Evolutionary conservation across 2,113 vertebrate genomes (phyloP).

Genomic region (Scolopax mira): DNA sequence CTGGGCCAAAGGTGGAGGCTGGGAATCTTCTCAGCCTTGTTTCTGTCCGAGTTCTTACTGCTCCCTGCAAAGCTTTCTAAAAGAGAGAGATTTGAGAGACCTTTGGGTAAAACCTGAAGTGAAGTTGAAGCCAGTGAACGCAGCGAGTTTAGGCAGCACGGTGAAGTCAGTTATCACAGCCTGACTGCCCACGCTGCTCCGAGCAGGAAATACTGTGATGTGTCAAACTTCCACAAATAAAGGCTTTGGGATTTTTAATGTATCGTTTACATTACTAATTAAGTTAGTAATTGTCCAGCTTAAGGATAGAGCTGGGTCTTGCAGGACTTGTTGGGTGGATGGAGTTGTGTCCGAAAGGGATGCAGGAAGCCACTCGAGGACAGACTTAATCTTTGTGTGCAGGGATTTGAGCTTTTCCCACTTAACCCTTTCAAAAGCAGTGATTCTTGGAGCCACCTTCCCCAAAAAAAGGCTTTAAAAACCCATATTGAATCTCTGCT

Average conservation of each 20-base stretch:
- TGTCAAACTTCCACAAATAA: background rate
- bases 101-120: background rate
- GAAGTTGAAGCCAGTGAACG: no score
- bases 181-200: background rate
- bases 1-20: background rate
- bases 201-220: background rate
- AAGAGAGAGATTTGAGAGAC: background rate
- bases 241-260: background rate
- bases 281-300: background rate
- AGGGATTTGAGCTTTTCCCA: background rate
- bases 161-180: background rate
- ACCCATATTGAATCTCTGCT: background rate
- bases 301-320: background rate
- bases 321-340: background rate
- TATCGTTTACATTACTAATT: no score
- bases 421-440: background rate
- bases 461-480: background rate
- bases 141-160: background rate
- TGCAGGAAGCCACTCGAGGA: background rate
- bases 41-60: background rate
- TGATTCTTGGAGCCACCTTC: background rate
- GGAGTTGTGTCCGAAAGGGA: background rate
- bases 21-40: background rate
- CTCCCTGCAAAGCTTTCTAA: background rate
- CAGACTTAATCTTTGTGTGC: background rate